Evolutionary conservation across 2,797 vertebrate genomes (phyloP).

Genomic region (Myotis daubentonii): DNA sequence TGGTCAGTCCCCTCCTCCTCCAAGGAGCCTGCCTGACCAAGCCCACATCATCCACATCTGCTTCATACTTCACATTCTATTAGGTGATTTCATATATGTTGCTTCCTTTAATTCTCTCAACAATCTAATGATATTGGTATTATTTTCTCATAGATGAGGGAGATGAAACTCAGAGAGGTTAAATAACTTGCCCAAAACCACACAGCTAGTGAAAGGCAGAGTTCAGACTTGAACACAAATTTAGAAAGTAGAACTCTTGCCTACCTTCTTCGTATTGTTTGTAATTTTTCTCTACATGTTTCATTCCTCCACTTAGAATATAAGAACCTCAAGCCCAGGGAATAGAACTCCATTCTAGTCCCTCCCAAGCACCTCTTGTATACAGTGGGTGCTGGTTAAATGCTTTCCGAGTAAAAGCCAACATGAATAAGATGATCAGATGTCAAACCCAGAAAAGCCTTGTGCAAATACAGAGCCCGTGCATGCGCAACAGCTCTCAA

Average conservation of each 20-base stretch:
- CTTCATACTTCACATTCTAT: not conserved
- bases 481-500: not conserved
- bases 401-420: not conserved
- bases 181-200: not conserved
- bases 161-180: not conserved
- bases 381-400: not conserved
- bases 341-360: not conserved
- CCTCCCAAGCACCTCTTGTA: not conserved
- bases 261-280: not conserved
- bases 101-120: not conserved
- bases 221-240: not conserved
- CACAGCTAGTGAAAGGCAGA: not conserved
- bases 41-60: not conserved
- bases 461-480: not conserved
- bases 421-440: not conserved
- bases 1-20: not conserved
- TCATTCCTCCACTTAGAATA: not conserved
- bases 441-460: not conserved
- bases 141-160: not conserved
- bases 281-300: not conserved
- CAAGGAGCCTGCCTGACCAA: not conserved
- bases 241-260: not conserved
- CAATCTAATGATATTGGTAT: not conserved
- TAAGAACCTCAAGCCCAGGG: not conserved
- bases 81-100: not conserved